A percentile compares a stretch with the other conserved stretches of the same genome.
Evolutionary conservation across 2,888 invertebrate genomes (phyloP).

Genomic region (Heteromyza rotundicornis): DNA sequence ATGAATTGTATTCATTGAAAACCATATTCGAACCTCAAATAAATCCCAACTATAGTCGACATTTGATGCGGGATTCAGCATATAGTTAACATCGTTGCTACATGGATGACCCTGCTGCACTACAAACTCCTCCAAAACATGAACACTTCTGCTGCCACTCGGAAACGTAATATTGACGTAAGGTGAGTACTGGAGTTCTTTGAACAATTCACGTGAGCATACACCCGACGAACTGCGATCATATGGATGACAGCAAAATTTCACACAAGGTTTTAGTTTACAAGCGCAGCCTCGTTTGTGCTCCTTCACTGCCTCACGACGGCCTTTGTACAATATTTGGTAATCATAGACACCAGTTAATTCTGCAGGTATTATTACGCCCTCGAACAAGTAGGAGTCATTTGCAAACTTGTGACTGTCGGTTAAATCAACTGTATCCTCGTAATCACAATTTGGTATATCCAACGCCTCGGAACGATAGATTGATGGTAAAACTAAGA

Average conservation of each 20-base stretch:
- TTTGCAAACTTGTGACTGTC: slow-evolving; percentile 28
- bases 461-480: not conserved
- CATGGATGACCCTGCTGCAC: slow-evolving; percentile 30
- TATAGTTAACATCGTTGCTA: slow-evolving; percentile 27
- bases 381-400: slow-evolving; percentile 42
- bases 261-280: slow-evolving; percentile 39
- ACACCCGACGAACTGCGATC: too few relatives aligned
- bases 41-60: slow-evolving; percentile 26
- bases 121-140: slow-evolving; percentile 24
- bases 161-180: slow-evolving; percentile 21
- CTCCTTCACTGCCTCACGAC: slow-evolving; percentile 6
- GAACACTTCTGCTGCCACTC: slow-evolving; percentile 13
- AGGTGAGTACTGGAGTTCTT: slow-evolving; percentile 9
- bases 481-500: too few relatives aligned
- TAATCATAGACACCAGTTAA: slow-evolving; percentile 36
- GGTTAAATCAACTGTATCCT: slow-evolving; percentile 43
- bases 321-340: slow-evolving; percentile 21
- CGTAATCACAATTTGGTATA: slow-evolving; percentile 34
- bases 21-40: too few relatives aligned
- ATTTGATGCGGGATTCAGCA: slow-evolving; percentile 13
- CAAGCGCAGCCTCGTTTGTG: slow-evolving; percentile 50
- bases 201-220: slow-evolving; percentile 16
- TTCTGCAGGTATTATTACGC: slow-evolving; percentile 35
- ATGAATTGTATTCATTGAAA: too few relatives aligned
- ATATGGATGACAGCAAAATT: slow-evolving; percentile 42